Evolutionary conservation across 2,797 vertebrate species (phyloP).

Genomic region (Clarias laeviceps): DNA sequence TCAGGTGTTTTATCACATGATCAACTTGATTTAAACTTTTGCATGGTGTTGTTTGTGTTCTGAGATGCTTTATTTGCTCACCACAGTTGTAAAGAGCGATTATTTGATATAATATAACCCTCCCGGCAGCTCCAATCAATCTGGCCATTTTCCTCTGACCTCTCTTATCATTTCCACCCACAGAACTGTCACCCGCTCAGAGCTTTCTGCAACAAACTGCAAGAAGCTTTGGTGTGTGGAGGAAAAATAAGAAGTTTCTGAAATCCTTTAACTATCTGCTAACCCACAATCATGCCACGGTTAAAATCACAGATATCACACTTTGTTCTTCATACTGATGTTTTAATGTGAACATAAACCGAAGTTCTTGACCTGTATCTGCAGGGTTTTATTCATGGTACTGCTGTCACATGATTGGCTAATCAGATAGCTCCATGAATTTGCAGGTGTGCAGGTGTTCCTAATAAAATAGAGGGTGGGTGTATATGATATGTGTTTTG

Average conservation of each 20-base stretch:
- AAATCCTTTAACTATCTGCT: neutral
- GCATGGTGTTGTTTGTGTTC: neutral
- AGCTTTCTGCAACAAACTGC: neutral
- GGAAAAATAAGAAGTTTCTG: neutral
- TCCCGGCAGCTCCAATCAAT: neutral
- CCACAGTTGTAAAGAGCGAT: too few relatives aligned
- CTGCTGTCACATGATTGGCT: neutral
- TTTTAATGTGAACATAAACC: neutral
- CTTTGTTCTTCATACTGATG: neutral
- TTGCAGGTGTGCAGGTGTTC: neutral
- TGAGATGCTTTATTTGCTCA: neutral
- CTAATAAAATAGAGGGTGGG: neutral
- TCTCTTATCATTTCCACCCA: neutral
- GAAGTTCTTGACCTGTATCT: neutral
- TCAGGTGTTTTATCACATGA: neutral
- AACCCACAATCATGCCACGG: neutral
- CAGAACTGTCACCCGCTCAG: neutral
- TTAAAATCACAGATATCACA: neutral
- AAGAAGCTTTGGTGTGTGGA: neutral
- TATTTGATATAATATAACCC: too few relatives aligned
- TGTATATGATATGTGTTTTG: neutral
- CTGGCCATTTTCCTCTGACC: neutral
- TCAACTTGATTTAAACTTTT: too few relatives aligned
- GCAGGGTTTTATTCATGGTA: neutral
- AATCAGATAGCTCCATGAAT: neutral